Conservation (phyloP, 2,113 vertebrate species). For the Hippocampus zosterae region DNA sequence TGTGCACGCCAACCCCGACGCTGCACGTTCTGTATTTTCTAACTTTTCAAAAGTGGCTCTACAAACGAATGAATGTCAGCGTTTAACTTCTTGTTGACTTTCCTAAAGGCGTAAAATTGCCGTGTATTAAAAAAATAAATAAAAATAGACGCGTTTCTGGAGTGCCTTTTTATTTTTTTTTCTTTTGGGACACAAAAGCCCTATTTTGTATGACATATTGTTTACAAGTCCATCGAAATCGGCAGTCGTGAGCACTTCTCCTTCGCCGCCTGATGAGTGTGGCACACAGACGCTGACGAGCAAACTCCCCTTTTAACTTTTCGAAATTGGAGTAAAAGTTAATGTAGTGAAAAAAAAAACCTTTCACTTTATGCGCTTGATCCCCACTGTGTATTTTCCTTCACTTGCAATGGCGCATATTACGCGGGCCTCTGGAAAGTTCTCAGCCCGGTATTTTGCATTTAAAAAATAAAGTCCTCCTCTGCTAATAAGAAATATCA, state of each 20-base stretch:
- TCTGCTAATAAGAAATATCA: constrained; percentile 5
- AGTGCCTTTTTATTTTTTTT: no score
- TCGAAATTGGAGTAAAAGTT: neutral
- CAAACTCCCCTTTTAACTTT: neutral
- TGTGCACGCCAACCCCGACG: neutral
- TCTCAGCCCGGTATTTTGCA: neutral
- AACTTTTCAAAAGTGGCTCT: neutral
- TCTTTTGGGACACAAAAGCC: no score
- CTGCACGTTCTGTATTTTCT: neutral
- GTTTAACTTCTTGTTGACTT: neutral
- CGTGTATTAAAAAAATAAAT: neutral
- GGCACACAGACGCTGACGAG: no score
- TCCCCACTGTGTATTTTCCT: neutral
- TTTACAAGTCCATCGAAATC: no score
- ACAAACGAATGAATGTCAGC: neutral
- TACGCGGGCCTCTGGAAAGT: neutral
- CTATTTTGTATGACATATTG: no score
- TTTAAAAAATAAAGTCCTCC: neutral
- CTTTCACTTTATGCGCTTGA: neutral
- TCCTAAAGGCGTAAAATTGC: neutral
- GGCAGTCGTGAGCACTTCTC: no score
- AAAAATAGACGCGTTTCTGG: no score
- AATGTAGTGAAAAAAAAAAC: neutral
- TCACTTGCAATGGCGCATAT: neutral
- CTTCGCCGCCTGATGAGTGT: no score